phyloP scores from a whole-genome alignment of 1,140 invertebrate species.

The Dufourea novaeangliae region DNA sequence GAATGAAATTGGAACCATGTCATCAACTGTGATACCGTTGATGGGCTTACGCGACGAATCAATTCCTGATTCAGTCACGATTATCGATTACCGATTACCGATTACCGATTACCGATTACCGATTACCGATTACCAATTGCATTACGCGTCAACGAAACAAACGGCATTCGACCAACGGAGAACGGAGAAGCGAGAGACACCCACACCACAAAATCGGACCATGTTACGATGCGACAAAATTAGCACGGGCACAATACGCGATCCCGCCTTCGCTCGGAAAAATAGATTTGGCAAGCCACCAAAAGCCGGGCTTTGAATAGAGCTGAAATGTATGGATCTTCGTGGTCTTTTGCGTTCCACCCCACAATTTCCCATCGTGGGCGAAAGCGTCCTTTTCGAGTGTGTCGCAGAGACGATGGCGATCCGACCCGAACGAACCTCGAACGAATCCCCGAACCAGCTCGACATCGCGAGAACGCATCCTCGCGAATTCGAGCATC shows the following conservation, averaged over 20 bases:
- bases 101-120: too few species aligned
- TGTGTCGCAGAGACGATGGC: too few species aligned
- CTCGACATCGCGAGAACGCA: too few species aligned
- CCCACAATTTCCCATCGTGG: background rate
- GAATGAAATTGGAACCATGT: too few species aligned
- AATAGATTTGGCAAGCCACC: slow-evolving; percentile 79
- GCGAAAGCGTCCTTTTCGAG: slow-evolving; percentile 18
- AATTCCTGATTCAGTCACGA: too few species aligned
- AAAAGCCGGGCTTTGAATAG: slow-evolving; percentile 78
- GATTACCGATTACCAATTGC: too few species aligned
- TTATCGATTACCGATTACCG: too few species aligned
- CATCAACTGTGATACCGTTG: too few species aligned
- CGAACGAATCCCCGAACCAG: background rate
- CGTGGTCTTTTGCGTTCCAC: slow-evolving; percentile 44
- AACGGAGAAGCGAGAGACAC: slow-evolving; percentile 16
- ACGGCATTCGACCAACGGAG: background rate
- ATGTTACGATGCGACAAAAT: slow-evolving; percentile 74
- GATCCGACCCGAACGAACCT: too few species aligned
- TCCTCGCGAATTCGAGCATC: background rate
- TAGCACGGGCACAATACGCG: slow-evolving; percentile 77
- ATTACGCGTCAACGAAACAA: background rate
- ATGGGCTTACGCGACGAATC: too few species aligned
- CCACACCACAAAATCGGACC: slow-evolving; percentile 40
- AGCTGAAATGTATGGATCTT: slow-evolving; percentile 77
- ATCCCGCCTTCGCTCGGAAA: slow-evolving; percentile 77